These are phyloP conservation scores for Synergus laeviventris DNA, from an alignment of 2,888 invertebrate genomes.

Conservation along the genomic window DNA sequence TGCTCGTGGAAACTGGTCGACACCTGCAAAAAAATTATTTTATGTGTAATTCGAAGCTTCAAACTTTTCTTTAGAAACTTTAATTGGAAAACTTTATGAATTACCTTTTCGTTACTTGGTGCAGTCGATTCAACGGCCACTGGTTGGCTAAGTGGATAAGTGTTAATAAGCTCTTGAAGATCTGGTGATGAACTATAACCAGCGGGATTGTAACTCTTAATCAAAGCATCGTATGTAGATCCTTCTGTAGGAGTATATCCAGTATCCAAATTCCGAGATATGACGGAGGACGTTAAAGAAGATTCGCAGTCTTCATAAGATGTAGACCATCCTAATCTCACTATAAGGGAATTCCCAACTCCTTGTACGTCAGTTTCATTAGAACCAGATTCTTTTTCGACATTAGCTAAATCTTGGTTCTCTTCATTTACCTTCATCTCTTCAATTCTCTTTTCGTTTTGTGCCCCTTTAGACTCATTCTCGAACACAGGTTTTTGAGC, in stretches of 20 bases:
- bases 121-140: slow-evolving; percentile 47
- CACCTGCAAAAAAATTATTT: slow-evolving; percentile 31
- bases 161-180: slow-evolving; percentile 80
- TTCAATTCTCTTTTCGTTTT: slow-evolving; percentile 40
- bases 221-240: slow-evolving; percentile 79
- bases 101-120: slow-evolving; percentile 53
- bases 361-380: slow-evolving; percentile 56
- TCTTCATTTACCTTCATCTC: slow-evolving; percentile 46
- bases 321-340: slow-evolving; percentile 82
- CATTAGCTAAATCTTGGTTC: background rate
- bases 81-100: background rate
- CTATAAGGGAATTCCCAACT: slow-evolving; percentile 82
- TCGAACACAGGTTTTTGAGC: slow-evolving; percentile 29
- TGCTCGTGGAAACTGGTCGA: slow-evolving; percentile 78
- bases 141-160: slow-evolving; percentile 57
- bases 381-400: slow-evolving; percentile 5
- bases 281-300: slow-evolving; percentile 73
- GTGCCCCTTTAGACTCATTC: background rate
- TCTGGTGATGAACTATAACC: slow-evolving; percentile 77
- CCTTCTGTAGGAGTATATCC: slow-evolving; percentile 71
- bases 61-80: background rate
- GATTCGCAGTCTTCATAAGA: slow-evolving; percentile 78
- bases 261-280: slow-evolving; percentile 77
- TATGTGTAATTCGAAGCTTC: background rate
- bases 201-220: slow-evolving; percentile 79